phyloP scores from a whole-genome alignment of 2,113 vertebrate genomes.

The Apistogramma diplotaenia region DNA sequence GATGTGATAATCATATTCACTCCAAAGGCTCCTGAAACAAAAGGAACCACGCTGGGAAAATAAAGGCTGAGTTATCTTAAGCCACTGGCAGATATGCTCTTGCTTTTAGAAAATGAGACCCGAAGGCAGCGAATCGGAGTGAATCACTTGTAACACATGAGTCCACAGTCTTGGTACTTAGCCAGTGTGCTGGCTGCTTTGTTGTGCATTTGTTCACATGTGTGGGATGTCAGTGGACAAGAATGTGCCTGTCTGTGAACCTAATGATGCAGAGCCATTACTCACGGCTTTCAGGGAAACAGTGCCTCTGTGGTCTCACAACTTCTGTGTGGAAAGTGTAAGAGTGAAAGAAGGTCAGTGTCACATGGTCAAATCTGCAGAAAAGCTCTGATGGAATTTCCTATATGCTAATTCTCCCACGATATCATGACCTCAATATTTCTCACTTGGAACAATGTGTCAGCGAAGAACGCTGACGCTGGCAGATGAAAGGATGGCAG shows the following conservation, averaged over 20 bases:
- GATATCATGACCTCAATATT: slow-evolving; percentile 24
- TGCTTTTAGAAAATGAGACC: not conserved
- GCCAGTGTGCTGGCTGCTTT: not conserved
- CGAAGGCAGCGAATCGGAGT: not conserved
- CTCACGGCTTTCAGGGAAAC: slow-evolving; percentile 54
- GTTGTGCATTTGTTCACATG: not conserved
- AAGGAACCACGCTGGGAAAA: not conserved
- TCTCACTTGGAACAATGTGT: not conserved
- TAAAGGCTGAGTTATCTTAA: not conserved
- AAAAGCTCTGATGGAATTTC: slow-evolving; percentile 50
- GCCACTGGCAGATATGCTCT: not conserved
- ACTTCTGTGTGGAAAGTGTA: slow-evolving; percentile 4
- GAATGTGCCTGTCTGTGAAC: slow-evolving; percentile 52
- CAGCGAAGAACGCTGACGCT: not conserved
- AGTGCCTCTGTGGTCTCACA: not conserved
- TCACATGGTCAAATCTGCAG: slow-evolving; percentile 13
- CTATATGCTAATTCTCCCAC: slow-evolving; percentile 50
- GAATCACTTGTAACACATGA: not conserved
- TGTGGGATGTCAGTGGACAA: slow-evolving; percentile 46
- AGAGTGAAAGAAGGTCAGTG: slow-evolving; percentile 1
- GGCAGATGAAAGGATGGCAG: not conserved
- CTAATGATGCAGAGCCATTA: slow-evolving; percentile 31
- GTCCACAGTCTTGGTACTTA: not conserved
- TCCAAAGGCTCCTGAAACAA: not conserved
- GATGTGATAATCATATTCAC: not conserved